A percentile compares a stretch with the other conserved stretches of the same genome.
phyloP scores from a whole-genome alignment of 2,797 vertebrate species.

The Falco berigora region DNA sequence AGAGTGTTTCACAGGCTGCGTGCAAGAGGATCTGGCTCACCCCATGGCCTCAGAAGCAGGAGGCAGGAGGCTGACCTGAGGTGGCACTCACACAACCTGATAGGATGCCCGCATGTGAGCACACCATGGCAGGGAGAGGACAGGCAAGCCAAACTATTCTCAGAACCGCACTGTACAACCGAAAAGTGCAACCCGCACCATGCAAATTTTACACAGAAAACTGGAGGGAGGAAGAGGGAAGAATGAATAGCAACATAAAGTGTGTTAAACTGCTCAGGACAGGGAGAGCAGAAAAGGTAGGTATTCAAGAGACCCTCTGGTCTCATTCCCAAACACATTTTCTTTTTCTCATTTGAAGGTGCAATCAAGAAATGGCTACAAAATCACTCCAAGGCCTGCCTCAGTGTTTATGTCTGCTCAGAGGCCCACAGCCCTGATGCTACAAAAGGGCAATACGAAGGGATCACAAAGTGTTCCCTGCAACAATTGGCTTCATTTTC shows the following conservation, averaged over 20 bases:
- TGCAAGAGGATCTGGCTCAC: neutral
- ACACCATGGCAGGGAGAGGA: neutral
- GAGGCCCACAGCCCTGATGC: neutral
- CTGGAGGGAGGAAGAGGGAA: neutral
- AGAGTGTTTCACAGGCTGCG: neutral
- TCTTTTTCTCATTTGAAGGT: neutral
- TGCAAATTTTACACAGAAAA: neutral
- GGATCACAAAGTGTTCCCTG: neutral
- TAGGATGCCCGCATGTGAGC: neutral
- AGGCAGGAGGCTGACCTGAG: neutral
- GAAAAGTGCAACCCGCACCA: neutral
- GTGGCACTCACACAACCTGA: neutral
- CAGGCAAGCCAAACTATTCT: neutral
- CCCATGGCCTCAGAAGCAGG: neutral
- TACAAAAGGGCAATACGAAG: neutral
- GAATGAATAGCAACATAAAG: neutral
- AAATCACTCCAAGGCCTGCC: neutral
- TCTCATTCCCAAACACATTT: neutral
- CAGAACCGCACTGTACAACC: neutral
- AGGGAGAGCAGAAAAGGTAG: neutral
- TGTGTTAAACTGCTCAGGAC: neutral
- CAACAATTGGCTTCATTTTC: neutral
- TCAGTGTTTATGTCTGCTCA: neutral
- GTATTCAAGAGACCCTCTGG: neutral
- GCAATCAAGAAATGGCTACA: neutral